These are phyloP conservation scores for Sebastes paucispinis DNA, from an alignment of 2,797 vertebrate genomes.

Conservation along the genomic window DNA sequence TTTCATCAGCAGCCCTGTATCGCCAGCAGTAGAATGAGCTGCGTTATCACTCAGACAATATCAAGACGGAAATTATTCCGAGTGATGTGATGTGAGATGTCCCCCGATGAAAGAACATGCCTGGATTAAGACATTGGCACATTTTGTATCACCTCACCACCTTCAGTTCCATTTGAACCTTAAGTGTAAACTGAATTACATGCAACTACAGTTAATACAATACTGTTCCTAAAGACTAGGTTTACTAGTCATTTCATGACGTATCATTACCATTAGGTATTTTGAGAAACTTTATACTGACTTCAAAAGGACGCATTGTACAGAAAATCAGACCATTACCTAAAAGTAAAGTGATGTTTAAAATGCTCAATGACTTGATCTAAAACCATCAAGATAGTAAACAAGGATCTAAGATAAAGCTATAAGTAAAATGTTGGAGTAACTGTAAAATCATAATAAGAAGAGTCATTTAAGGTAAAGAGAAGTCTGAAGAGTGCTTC, in stretches of 20 bases:
- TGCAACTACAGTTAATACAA: not conserved
- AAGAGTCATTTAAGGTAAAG: not conserved
- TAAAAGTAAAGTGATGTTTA: not conserved
- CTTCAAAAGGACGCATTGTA: not conserved
- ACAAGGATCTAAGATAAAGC: not conserved
- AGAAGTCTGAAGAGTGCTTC: slow-evolving; percentile 5
- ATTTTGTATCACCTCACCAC: not conserved
- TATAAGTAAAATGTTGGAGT: not conserved
- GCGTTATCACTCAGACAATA: slow-evolving; percentile 12
- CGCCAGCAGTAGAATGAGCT: slow-evolving; percentile 32
- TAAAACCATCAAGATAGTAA: not conserved
- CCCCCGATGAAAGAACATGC: not conserved
- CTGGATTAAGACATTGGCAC: not conserved
- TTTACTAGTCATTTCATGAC: not conserved
- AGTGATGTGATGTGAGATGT: slow-evolving; percentile 7
- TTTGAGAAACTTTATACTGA: not conserved
- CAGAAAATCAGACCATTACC: not conserved
- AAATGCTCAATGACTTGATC: not conserved
- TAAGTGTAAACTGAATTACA: not conserved
- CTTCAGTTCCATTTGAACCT: not conserved
- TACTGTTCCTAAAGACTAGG: not conserved
- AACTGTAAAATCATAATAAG: not conserved
- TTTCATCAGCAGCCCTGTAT: slow-evolving; percentile 46
- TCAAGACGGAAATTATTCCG: not conserved
- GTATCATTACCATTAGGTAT: not conserved